Conservation (phyloP, 1,140 invertebrate species). For the Ceratoteleas bidentatus region DNA sequence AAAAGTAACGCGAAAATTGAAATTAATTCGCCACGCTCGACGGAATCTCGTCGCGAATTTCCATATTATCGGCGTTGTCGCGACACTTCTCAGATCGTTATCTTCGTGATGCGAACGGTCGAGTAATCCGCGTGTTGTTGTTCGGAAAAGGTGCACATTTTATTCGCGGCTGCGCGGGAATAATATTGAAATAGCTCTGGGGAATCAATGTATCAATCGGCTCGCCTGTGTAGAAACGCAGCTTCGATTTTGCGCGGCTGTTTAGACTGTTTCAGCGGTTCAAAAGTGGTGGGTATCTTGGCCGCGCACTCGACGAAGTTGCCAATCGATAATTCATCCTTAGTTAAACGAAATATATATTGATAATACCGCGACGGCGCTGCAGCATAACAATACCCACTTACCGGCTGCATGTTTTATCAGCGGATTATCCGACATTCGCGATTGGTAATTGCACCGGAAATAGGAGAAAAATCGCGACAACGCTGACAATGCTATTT, state of each 20-base stretch:
- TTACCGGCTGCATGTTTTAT: background rate
- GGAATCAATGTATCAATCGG: constrained; percentile 50
- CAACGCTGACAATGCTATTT: too few species aligned
- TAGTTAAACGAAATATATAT: constrained; percentile 24
- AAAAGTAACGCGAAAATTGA: too few species aligned
- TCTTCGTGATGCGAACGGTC: too few species aligned
- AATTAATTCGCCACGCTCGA: too few species aligned
- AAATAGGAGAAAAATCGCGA: too few species aligned
- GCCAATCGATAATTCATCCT: constrained; percentile 39
- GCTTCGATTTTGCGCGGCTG: constrained; percentile 48
- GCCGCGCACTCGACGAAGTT: constrained; percentile 6
- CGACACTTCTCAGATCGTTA: too few species aligned
- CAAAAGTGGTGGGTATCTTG: constrained; percentile 49
- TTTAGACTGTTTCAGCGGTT: constrained; percentile 53
- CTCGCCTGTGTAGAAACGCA: constrained; percentile 24
- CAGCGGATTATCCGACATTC: background rate
- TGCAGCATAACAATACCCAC: constrained; percentile 6
- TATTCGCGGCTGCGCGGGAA: constrained; percentile 4
- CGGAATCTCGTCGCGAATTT: too few species aligned
- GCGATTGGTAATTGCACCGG: too few species aligned
- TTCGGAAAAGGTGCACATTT: too few species aligned
- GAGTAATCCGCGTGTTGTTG: too few species aligned
- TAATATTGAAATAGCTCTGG: constrained; percentile 37
- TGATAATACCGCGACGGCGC: constrained; percentile 1
- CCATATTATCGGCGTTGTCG: too few species aligned